Evolutionary conservation across 2,113 vertebrate genomes (phyloP).

Genomic region (Nibea albiflora): DNA sequence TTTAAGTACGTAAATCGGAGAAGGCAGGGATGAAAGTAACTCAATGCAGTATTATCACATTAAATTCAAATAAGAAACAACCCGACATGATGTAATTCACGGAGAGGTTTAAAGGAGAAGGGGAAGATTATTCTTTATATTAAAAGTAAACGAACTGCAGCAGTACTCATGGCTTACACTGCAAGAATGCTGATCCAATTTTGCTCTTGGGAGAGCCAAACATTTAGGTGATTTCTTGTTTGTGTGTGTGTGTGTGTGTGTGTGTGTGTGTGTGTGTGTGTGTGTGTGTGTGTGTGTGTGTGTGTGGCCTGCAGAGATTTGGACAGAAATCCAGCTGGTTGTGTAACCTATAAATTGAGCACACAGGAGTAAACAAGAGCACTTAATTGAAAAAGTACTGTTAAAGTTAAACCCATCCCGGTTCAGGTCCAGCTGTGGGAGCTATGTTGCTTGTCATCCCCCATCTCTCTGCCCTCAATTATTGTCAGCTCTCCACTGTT

Average conservation of each 20-base stretch:
- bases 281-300: conserved; percentile 11
- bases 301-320: conserved; percentile 34
- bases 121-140: conserved; percentile 40
- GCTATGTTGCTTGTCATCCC: not conserved
- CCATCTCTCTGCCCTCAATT: not conserved
- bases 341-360: conserved; percentile 31
- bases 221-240: conserved; percentile 28
- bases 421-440: not conserved
- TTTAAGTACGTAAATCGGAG: not conserved
- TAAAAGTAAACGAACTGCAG: conserved; percentile 47
- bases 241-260: conserved; percentile 4
- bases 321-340: conserved; percentile 37
- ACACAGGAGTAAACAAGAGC: conserved; percentile 24
- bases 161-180: conserved; percentile 9
- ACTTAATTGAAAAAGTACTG: conserved; percentile 25
- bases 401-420: conserved; percentile 17
- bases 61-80: conserved; percentile 45
- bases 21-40: conserved; percentile 4
- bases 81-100: conserved; percentile 34
- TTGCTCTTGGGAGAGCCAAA: conserved; percentile 43
- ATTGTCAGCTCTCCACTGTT: not conserved
- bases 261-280: conserved; percentile 20
- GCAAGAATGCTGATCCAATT: conserved; percentile 34
- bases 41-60: conserved; percentile 26
- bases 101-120: conserved; percentile 1